A percentile compares a stretch with the other conserved stretches of the same genome.
Conservation (phyloP, 1,140 invertebrate species). For the Drosophila paulistorum region DNA sequence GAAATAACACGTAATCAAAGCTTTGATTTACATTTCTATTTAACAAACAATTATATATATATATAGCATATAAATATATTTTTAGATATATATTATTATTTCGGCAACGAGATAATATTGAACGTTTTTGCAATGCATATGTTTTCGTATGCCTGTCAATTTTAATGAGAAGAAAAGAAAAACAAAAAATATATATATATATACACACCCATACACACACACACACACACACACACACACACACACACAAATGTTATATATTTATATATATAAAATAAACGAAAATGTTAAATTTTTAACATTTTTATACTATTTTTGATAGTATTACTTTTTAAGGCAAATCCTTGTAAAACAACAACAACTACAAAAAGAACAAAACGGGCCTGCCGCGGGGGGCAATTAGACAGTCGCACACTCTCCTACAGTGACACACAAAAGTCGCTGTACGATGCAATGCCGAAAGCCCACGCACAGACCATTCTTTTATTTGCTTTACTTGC, state of each 20-base stretch:
- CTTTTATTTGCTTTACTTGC: constrained; percentile 79
- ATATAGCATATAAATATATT: constrained; percentile 82
- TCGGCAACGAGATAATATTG: constrained; percentile 73
- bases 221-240: constrained; percentile 39
- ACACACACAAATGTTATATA: constrained; percentile 68
- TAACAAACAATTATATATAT: constrained; percentile 64
- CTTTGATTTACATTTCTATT: constrained; percentile 78
- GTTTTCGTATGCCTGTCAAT: constrained; percentile 81
- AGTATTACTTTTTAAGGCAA: constrained; percentile 80
- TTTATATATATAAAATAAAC: constrained; percentile 62
- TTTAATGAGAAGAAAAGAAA: constrained; percentile 4
- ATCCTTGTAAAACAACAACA: constrained; percentile 72
- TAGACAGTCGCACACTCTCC: background rate
- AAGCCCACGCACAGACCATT: constrained; percentile 54
- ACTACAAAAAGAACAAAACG: constrained; percentile 55
- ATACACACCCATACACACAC: constrained; percentile 15
- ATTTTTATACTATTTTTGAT: constrained; percentile 81
- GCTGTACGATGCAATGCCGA: background rate
- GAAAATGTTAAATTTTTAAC: constrained; percentile 37
- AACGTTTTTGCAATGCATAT: constrained; percentile 81
- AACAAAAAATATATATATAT: constrained; percentile 57
- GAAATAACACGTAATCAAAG: constrained; percentile 71
- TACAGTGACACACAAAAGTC: no score
- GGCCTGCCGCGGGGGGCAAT: background rate
- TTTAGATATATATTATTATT: constrained; percentile 81